A percentile compares a stretch with the other conserved stretches of the same genome.
Evolutionary conservation across 2,888 invertebrate genomes (phyloP).

Genomic region (Drosophila melanocephala): DNA sequence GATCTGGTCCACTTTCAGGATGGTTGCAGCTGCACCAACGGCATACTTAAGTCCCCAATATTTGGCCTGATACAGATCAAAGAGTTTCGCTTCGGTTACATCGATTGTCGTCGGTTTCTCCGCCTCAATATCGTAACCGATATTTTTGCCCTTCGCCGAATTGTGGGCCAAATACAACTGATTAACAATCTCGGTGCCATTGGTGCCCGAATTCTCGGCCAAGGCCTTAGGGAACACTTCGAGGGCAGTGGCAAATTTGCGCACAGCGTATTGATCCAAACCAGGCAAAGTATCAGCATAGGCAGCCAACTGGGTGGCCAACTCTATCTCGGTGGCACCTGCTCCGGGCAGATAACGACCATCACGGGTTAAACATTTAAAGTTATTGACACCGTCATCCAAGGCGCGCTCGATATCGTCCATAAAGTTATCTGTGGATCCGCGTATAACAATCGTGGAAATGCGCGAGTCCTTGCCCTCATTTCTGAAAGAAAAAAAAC

Average conservation of each 20-base stretch:
- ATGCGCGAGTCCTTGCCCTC: slow-evolving; percentile 94
- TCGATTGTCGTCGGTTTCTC: slow-evolving; percentile 91
- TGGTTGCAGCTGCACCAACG: slow-evolving; percentile 95
- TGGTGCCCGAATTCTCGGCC: slow-evolving; percentile 97
- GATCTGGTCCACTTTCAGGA: slow-evolving; percentile 97
- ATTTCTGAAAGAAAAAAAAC: slow-evolving; percentile 86
- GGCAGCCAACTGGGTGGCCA: slow-evolving; percentile 93
- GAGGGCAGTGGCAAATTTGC: slow-evolving; percentile 95
- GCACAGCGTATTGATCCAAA: slow-evolving; percentile 97
- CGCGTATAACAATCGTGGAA: slow-evolving; percentile 96
- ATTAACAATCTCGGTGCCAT: slow-evolving; percentile 94
- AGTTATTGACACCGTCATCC: slow-evolving; percentile 99
- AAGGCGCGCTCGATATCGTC: slow-evolving; percentile 99
- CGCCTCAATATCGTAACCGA: slow-evolving; percentile 95
- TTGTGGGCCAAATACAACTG: slow-evolving; percentile 97
- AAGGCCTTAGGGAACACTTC: slow-evolving; percentile 96
- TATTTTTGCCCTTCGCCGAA: slow-evolving; percentile 90
- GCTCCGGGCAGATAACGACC: slow-evolving; percentile 94
- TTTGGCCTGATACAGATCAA: slow-evolving; percentile 94
- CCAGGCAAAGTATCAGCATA: slow-evolving; percentile 97
- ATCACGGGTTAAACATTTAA: slow-evolving; percentile 94
- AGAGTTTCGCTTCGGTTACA: slow-evolving; percentile 91
- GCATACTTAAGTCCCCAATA: slow-evolving; percentile 98
- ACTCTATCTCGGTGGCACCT: slow-evolving; percentile 97
- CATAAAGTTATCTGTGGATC: slow-evolving; percentile 99